Base-by-base conservation (phyloP, 1,140 invertebrate genomes). In the Hydropsyche tenuis region DNA sequence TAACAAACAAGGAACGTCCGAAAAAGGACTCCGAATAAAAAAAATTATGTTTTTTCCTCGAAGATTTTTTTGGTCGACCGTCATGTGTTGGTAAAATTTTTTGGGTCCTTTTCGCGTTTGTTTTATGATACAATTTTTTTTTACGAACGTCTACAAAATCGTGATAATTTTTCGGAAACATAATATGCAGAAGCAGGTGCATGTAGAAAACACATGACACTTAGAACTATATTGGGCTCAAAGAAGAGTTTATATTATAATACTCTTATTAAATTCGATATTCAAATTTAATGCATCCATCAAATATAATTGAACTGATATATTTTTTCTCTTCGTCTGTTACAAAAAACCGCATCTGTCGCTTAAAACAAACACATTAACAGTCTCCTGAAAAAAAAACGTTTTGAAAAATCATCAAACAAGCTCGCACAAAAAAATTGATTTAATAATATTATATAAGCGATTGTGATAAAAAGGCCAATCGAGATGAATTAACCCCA, bases 401-500 rank as follows among this genome's bases (percentile, higher is more conserved):
- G n/a, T n/a, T n/a, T 7, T 16, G 16, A n/a, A 48, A 48, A 48
- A 60, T 60, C 16, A 53, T 53, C 14, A 30, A 63, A 11, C 23
- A 16, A 25, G 3, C 12, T 7, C 14, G n/a, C 9, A 63, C 14
- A 14, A 69, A 69, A 69, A 69, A 70, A 70, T 56, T 12, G 42
- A 27, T 23, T 70, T 70, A 56, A 53, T 56, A 60, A 60, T 20
- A 23, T 18, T n/a, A 18, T 60, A 71, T 51, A 45, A 69, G 22
- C 66, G 12, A 16, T n/a, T 69, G 45, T 43, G 70, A 63, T 63
- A 64, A 72, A 60, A 72, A 62, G 69, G 53, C 42, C 37, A 73
- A 56, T 71, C 37, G 70, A 43, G 60, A 56, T 37, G 62, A 73
- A 65, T 73, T 73, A 73, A 73, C 72, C 72, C 72, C 23, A 66